Base-by-base conservation (phyloP, 92 coral and sea anemone genomes). In the Epizoanthus rinbou region DNA sequence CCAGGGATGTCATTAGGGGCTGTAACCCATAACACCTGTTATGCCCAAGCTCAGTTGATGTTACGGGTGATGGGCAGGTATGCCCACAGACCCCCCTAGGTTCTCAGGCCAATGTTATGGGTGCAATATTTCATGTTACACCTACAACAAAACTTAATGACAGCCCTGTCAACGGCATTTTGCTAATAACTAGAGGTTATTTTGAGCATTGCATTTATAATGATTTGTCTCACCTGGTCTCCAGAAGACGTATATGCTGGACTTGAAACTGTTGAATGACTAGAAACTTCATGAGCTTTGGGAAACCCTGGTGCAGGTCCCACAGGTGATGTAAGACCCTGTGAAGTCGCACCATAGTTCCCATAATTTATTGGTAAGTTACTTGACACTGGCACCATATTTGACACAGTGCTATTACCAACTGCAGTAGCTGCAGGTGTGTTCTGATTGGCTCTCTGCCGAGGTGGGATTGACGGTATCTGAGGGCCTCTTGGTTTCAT, bases 401-500 rank as follows among this genome's bases (percentile, higher is more conserved):
- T 31, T 33, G 22, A 41, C 47, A 18, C 15, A 14, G 11, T 33
- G 41, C 13, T 57, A 25, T 58, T 62, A 56, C 22, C 65, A 43
- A 16, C 71, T 8, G 23, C 57, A 78, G 18, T 21, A 62, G 41
- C 47, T 4, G 71, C 22, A 78, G 71, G 19, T 62, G 76, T 23
- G 22, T 69, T 62, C 63, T 76, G 57, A 76, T 76, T 33, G 28
- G 19, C 18, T 41, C 22, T 67, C 3, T 56, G 80, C 33, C 87
- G 31, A 14, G 82, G 79, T 4, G 92, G 92, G 57, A 89, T 62
- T 3, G 86, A 84, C 25, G 92, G 92, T 17, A 85, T 57, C 18
- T 62, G 82, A 3, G 82, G 71, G 14, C 22, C 59, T 19, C 57
- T 43, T 60, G 71, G 17, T 56, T 62, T 23, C 23, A 74, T 18